Conservation (phyloP, 2,888 invertebrate genomes). For the Cephus sareptanus region DNA sequence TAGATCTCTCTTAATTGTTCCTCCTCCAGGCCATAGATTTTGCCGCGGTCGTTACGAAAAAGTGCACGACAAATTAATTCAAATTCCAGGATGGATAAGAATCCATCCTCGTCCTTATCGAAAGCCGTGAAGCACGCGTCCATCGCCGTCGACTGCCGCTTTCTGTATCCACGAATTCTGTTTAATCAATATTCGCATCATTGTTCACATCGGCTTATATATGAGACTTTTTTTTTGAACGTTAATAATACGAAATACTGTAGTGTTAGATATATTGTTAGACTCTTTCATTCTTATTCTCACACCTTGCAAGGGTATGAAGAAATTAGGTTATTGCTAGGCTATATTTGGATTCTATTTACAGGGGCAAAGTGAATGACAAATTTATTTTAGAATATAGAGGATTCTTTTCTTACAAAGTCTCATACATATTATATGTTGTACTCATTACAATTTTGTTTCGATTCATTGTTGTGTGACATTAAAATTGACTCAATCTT, state of each 20-base stretch:
- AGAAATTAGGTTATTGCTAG: not conserved
- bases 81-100: constrained; percentile 81
- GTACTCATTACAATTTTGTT: not conserved
- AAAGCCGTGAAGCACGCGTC: constrained; percentile 92
- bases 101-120: constrained; percentile 91
- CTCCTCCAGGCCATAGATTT: constrained; percentile 81
- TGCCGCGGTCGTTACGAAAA: constrained; percentile 87
- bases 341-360: not conserved
- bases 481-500: constrained; percentile 65
- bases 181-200: constrained; percentile 53
- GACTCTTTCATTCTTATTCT: not conserved
- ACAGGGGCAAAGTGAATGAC: not conserved
- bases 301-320: not conserved
- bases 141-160: constrained; percentile 76
- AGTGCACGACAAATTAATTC: constrained; percentile 84
- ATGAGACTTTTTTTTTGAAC: not conserved
- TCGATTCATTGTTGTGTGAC: not conserved
- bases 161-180: constrained; percentile 62
- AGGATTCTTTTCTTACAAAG: not conserved
- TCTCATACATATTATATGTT: not conserved
- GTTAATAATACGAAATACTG: not conserved
- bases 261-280: not conserved
- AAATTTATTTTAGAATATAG: not conserved
- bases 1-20: constrained; percentile 81
- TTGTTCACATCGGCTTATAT: not conserved